Evolutionary conservation across 1,140 invertebrate species (phyloP), one percentile per base, ranked within the genome.

Genomic region (Popillia japonica): DNA sequence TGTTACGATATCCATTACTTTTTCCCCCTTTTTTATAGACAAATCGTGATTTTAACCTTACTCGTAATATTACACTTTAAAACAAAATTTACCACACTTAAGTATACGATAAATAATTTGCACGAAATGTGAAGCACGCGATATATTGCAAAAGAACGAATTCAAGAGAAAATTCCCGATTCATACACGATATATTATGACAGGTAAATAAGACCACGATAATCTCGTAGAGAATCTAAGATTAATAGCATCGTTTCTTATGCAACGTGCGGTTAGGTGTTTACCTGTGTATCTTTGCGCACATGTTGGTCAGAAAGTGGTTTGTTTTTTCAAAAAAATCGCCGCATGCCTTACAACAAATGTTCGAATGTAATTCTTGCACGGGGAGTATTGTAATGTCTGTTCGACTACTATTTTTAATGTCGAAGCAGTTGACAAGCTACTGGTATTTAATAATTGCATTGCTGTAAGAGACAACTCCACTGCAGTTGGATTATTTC

Each of bases 181-280:
- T 34, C 22, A 34, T 68, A n/a, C 22, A 64, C 59, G 61, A 23
- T 68, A 68, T 68, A 61, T 68, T 34, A 68, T 27, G 61, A 68
- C 61, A 27, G 61, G 17, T 68, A 27, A 68, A 68, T 61, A 14
- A 27, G 61, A 68, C 22, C 61, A 68, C 61, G 20, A 34, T 34
- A 68, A 34, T 68, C 61, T 23, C 4, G 17, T 4, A 68, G 11
- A 68, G 22, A 9, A 68, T 27, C 20, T 68, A 10, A 68, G 61
- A 68, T 68, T 68, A 68, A 68, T 68, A 68, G 61, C 27, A 22
- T 34, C 27, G 22, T 68, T 10, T 27, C 27, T 68, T 23, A 68
- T 14, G 61, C 61, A 68, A 68, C 22, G 6, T 68, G 48, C 48
- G 48, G 48, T 55, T 55, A 55, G 48, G 4, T n/a, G 11, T 1